phyloP scores from a whole-genome alignment of 1,140 invertebrate species.

The Diorhabda elongata region DNA sequence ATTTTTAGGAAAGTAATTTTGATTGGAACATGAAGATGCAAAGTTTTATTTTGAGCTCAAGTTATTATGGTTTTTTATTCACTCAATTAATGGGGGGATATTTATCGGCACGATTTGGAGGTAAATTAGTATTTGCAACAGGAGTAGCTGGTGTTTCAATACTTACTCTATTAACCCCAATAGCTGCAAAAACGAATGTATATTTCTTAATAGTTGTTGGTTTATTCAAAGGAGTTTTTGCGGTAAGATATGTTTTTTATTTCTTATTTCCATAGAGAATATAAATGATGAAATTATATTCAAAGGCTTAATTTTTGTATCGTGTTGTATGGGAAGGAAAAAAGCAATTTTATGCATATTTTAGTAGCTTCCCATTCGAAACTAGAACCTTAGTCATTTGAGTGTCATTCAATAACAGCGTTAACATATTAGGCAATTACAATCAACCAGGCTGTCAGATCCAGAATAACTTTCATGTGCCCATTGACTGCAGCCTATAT shows the following conservation, averaged over 20 bases:
- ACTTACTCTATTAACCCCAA: not conserved
- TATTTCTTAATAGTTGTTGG: not conserved
- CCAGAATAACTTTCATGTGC: too few relatives aligned
- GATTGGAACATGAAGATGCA: not conserved
- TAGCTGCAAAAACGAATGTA: not conserved
- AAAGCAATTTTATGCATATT: too few relatives aligned
- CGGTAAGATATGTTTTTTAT: not conserved
- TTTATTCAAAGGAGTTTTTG: not conserved
- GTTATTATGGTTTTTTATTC: not conserved
- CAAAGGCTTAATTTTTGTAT: too few relatives aligned
- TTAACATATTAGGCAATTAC: too few relatives aligned
- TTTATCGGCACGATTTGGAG: not conserved
- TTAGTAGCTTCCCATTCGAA: too few relatives aligned
- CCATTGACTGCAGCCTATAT: too few relatives aligned
- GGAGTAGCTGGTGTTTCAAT: not conserved
- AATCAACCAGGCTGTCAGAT: too few relatives aligned
- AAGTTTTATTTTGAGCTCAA: not conserved
- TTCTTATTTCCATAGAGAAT: too few relatives aligned
- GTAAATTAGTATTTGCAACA: not conserved
- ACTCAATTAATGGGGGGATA: not conserved
- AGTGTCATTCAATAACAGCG: too few relatives aligned
- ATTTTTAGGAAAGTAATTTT: not conserved
- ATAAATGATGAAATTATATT: too few relatives aligned
- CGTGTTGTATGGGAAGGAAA: too few relatives aligned
- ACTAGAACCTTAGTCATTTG: too few relatives aligned